These are phyloP conservation scores for Thera britannica DNA, from an alignment of 2,888 invertebrate species.

Conservation along the genomic window DNA sequence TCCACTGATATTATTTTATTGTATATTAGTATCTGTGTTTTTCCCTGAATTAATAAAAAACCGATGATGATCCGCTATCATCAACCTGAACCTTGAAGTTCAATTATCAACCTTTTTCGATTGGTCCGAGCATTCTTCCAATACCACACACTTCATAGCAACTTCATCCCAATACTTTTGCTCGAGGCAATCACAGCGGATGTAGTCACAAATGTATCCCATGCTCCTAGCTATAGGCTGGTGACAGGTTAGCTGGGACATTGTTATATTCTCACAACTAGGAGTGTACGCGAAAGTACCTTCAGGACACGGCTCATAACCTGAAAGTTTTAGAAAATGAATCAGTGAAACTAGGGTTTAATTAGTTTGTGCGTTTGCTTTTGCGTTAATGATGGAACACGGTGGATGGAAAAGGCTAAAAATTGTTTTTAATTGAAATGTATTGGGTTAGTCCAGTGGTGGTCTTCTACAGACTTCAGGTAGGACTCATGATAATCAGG, in stretches of 20 bases:
- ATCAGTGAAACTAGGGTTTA: too few species aligned
- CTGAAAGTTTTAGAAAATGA: constrained; percentile 36
- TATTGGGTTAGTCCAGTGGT: too few species aligned
- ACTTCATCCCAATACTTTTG: constrained; percentile 54
- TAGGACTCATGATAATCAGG: too few species aligned
- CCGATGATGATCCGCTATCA: too few species aligned
- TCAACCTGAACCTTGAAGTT: neutral
- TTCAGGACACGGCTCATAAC: constrained; percentile 49
- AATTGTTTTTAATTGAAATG: too few species aligned
- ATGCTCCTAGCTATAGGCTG: constrained; percentile 41
- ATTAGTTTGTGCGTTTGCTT: too few species aligned
- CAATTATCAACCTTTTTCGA: constrained; percentile 24
- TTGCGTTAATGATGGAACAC: too few species aligned
- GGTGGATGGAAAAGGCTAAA: too few species aligned
- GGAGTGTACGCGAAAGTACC: constrained; percentile 48
- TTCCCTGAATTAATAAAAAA: too few species aligned
- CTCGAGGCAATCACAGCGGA: constrained; percentile 52
- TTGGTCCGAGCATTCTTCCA: constrained; percentile 51
- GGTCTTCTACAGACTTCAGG: too few species aligned
- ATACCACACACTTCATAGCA: constrained; percentile 45
- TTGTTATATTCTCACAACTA: constrained; percentile 42
- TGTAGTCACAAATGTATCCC: constrained; percentile 51
- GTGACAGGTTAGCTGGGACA: constrained; percentile 54
- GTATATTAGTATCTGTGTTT: too few species aligned
- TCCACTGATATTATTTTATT: too few species aligned